Base-by-base conservation (phyloP, 2,888 invertebrate genomes). In the Gari tellinella region DNA sequence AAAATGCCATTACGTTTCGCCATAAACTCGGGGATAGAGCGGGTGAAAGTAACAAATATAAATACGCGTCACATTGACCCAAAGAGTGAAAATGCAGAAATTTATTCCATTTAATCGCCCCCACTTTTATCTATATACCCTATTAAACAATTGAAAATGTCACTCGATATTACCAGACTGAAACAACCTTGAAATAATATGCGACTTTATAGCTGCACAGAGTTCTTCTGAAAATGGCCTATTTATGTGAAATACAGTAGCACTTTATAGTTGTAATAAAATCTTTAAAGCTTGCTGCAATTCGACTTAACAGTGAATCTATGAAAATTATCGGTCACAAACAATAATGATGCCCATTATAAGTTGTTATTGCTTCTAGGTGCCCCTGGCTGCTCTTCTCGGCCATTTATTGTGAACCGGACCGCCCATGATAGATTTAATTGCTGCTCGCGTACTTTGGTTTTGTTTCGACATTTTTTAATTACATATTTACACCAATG, bases 181-280 rank as follows among this genome's bases (percentile, higher is more conserved):
- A 31, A 31, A 31, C 31, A 31, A 31, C 31, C 10, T 31, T 31
- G 31, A 31, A 31, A 31, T 31, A 7, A 7, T 31, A 31, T 31
- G 31, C 31, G 31, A 31, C 31, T 4, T 10, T 31, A 10, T 31
- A 31, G 31, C 31, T 7, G 31, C 31, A 31, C 31, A 31, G 4
- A 31, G 31, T 10, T 31, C 31, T 51, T 58, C 68, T 60, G 60
- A 60, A 60, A 51, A 64, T 53, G 49, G 45, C 41, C 53, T 73
- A 73, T 73, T 73, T 73, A 68, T 72, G 72, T 65, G 77, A 56
- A 77, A 72, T 66, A 68, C 72, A 62, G 63, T 77, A 62, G 62
- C 58, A 58, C 48, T 78, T 78, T 78, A 78, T 69, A 57, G 55
- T 5, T 41, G 66, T 52, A 66, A 73, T 78, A 78, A 75, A 78